Conservation (phyloP, 2,797 vertebrate genomes). For the Rhinoraja longicauda region DNA sequence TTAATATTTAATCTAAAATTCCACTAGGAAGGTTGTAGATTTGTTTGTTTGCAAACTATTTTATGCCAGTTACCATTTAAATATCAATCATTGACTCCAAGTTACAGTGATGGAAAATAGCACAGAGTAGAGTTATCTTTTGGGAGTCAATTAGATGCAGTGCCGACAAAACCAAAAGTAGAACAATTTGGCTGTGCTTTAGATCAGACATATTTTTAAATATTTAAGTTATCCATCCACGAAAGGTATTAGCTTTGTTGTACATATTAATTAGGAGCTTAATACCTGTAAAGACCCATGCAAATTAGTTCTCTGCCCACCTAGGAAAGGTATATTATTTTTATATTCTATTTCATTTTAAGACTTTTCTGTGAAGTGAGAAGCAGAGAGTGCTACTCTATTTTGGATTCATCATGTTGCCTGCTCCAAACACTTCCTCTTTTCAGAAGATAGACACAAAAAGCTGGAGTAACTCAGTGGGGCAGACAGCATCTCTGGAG, state of each 20-base stretch:
- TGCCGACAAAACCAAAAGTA: not conserved
- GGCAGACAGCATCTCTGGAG: no score
- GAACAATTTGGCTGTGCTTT: not conserved
- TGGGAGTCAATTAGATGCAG: not conserved
- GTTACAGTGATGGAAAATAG: not conserved
- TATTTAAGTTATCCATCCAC: not conserved
- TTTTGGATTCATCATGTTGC: not conserved
- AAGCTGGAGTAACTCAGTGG: no score
- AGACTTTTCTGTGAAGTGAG: not conserved
- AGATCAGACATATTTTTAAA: not conserved
- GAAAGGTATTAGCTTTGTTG: not conserved
- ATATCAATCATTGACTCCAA: not conserved
- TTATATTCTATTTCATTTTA: not conserved
- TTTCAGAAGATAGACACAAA: no score
- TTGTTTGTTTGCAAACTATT: not conserved
- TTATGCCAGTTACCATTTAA: not conserved
- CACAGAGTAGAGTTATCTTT: not conserved
- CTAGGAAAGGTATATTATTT: not conserved
- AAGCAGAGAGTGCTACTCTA: not conserved
- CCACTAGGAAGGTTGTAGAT: not conserved
- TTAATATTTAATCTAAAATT: not conserved
- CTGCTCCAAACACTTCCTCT: not conserved
- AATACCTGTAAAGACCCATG: not conserved
- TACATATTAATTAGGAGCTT: not conserved
- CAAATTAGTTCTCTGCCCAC: not conserved